A percentile compares a stretch with the other conserved stretches of the same genome.
These are phyloP conservation scores for Tortricodes alternella DNA, from an alignment of 2,888 invertebrate species.

Conservation along the genomic window DNA sequence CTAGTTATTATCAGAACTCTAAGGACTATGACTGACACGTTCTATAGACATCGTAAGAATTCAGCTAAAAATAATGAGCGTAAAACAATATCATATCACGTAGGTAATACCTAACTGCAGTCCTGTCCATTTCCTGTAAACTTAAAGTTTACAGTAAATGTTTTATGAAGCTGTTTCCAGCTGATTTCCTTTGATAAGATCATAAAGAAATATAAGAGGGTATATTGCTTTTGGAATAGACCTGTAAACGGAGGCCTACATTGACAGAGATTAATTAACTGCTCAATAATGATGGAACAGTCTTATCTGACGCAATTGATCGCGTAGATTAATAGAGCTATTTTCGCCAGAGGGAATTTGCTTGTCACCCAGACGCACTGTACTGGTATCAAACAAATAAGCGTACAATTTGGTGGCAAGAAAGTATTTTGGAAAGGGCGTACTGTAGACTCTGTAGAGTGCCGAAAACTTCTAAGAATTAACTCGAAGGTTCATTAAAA, in stretches of 20 bases:
- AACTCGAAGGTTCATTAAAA: too few relatives aligned
- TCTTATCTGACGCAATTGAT: constrained; percentile 63
- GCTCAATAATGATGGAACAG: constrained; percentile 65
- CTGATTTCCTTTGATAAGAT: constrained; percentile 29
- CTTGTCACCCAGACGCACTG: constrained; percentile 29
- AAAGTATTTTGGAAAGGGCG: background rate
- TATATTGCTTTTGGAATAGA: constrained; percentile 40
- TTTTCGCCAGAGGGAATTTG: constrained; percentile 28
- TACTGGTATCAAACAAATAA: constrained; percentile 18
- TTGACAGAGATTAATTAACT: constrained; percentile 73
- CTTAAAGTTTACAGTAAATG: constrained; percentile 24
- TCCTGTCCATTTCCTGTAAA: constrained; percentile 5
- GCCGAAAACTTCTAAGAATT: too few relatives aligned
- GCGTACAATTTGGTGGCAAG: background rate
- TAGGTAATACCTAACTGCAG: background rate
- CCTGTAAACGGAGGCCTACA: constrained; percentile 60
- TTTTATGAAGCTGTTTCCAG: constrained; percentile 29
- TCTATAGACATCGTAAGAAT: background rate
- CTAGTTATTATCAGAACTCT: too few relatives aligned
- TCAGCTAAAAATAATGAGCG: background rate
- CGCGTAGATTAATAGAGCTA: constrained; percentile 44
- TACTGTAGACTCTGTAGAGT: too few relatives aligned
- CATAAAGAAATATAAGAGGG: constrained; percentile 35
- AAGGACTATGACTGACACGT: too few relatives aligned
- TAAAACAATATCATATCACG: background rate